Evolutionary conservation across 2,888 invertebrate species (phyloP).

Genomic region (Apotomis capreana): DNA sequence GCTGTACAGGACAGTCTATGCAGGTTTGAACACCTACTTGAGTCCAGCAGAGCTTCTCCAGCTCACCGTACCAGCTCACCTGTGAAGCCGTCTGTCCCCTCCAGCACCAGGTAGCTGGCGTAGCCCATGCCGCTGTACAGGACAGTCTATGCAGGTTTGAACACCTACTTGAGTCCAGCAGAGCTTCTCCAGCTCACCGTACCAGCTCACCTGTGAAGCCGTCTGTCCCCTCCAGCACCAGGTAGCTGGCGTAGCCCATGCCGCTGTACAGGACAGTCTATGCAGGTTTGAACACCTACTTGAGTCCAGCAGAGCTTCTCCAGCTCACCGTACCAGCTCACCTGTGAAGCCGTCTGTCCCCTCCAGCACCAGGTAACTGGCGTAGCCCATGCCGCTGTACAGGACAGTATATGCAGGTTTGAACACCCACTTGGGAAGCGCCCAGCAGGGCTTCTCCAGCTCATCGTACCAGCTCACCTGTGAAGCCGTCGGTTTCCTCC

Average conservation of each 20-base stretch:
- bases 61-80: slow-evolving; percentile 61
- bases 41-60: too few species aligned
- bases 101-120: slow-evolving; percentile 92
- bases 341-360: slow-evolving; percentile 90
- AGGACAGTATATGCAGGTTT: slow-evolving; percentile 91
- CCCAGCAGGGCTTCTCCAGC: slow-evolving; percentile 85
- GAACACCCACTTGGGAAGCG: slow-evolving; percentile 89
- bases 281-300: too few species aligned
- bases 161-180: slow-evolving; percentile 88
- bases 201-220: slow-evolving; percentile 59
- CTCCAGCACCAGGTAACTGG: slow-evolving; percentile 91
- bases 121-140: slow-evolving; percentile 93
- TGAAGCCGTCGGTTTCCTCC: too few species aligned
- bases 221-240: too few species aligned
- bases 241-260: too few species aligned
- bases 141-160: slow-evolving; percentile 91
- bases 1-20: too few species aligned
- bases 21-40: too few species aligned
- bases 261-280: too few species aligned
- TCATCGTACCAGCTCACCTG: slow-evolving; percentile 77
- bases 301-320: too few species aligned
- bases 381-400: slow-evolving; percentile 93
- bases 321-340: slow-evolving; percentile 48
- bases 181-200: slow-evolving; percentile 83
- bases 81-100: slow-evolving; percentile 89